phyloP scores from a whole-genome alignment of 2,888 invertebrate species.

The Pandemis cinnamomeana region DNA sequence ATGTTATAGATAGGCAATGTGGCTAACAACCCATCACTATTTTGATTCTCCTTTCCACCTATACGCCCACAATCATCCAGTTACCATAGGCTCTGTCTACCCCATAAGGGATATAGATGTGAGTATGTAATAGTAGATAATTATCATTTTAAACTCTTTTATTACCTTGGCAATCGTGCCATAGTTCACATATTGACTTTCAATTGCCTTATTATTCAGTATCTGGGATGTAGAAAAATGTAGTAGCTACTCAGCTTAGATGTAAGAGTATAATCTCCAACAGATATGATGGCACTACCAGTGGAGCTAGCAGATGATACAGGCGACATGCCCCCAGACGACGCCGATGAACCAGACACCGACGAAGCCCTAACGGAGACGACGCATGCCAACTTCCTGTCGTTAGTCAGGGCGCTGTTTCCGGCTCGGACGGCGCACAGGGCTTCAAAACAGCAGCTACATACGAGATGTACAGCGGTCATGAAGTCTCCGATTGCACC shows the following conservation, averaged over 20 bases:
- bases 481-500: constrained; percentile 92
- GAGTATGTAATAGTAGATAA: too few relatives aligned
- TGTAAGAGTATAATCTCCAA: constrained; percentile 27
- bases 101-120: too few relatives aligned
- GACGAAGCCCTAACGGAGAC: constrained; percentile 88
- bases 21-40: too few relatives aligned
- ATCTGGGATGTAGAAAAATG: background rate
- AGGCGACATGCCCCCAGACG: constrained; percentile 45
- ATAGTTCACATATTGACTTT: too few relatives aligned
- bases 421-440: constrained; percentile 93
- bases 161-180: too few relatives aligned
- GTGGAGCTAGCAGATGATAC: constrained; percentile 79
- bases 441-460: constrained; percentile 90
- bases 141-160: too few relatives aligned
- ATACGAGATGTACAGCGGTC: constrained; percentile 89
- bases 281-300: constrained; percentile 91
- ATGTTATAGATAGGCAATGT: too few relatives aligned
- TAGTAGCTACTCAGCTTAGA: background rate
- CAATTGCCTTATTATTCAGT: too few relatives aligned
- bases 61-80: too few relatives aligned
- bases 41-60: too few relatives aligned
- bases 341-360: constrained; percentile 58
- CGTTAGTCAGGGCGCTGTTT: constrained; percentile 94
- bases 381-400: constrained; percentile 93
- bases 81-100: too few relatives aligned